Base-by-base conservation (phyloP, 2,888 invertebrate species). In the Thera obeliscata region DNA sequence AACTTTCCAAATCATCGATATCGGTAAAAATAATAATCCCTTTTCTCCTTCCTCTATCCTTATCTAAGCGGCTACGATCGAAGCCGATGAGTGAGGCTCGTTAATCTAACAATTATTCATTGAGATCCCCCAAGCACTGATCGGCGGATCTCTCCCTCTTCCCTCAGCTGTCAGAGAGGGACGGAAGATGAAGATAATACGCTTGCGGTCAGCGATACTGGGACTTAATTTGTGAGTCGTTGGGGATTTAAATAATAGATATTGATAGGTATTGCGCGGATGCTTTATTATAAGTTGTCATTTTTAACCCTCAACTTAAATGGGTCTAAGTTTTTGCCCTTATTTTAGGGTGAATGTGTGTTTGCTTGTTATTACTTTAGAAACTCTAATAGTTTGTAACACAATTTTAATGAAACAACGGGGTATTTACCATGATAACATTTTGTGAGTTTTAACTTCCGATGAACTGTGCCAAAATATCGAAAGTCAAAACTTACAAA, bases 101-200 rank as follows among this genome's bases (percentile, higher is more conserved):
- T 88, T 91, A 91, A 91, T 90, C 90, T 89, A 87, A 88, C 90
- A 90, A 91, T 91, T 90, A 91, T 90, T 90, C 91, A 91, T 88
- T 86, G 86, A 84, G 87, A 80, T 75, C 74, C 75, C 75, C 72
- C 74, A 43, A 71, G 71, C 76, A 75, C 73, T 72, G 74, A 77
- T 79, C 76, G 65, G 69, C 69, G 59, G 59, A 56, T 33, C 54
- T 74, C 58, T 62, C 69, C 6, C 60, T 62, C 64, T 56, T 61
- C 49, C 67, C 50, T 43, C 12, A n/a, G 33, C 8, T 8, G n/a
- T 41, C n/a, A 65, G 65, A 71, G n/a, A 48, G 65, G 56, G 71
- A 68, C 46, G 56, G 50, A 33, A 66, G 46, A 63, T 9, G 48
- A 48, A 61, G 72, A 69, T 72, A 71, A 71, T 71, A 71, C 71